phyloP scores from a whole-genome alignment of 2,888 invertebrate genomes.

The Eilema griseolum region DNA sequence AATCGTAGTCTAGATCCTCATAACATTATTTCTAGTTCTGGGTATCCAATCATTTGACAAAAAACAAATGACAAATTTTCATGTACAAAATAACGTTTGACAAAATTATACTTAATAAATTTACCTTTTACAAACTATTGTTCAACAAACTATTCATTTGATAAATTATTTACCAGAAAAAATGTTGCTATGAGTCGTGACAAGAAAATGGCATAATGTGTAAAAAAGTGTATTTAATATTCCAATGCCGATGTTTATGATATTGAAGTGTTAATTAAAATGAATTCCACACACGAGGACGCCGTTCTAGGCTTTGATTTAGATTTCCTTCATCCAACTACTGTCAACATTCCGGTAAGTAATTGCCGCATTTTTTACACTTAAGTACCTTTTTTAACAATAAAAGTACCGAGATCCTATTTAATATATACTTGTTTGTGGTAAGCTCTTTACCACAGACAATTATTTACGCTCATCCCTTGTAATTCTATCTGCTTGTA shows the following conservation, averaged over 20 bases:
- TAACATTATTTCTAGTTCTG: slow-evolving; percentile 1
- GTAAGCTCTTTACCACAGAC: slow-evolving; percentile 9
- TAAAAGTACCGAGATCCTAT: too few species aligned
- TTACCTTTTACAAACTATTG: too few species aligned
- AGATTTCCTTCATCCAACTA: slow-evolving; percentile 61
- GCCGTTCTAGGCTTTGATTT: slow-evolving; percentile 69
- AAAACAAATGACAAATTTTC: slow-evolving; percentile 17
- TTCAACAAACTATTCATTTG: too few species aligned
- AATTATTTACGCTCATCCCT: slow-evolving; percentile 17
- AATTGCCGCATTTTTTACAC: too few species aligned
- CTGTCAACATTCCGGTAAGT: slow-evolving; percentile 63
- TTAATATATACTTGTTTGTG: background rate
- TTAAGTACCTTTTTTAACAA: too few species aligned
- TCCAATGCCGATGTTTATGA: background rate
- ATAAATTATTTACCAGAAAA: too few species aligned
- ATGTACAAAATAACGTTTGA: too few species aligned
- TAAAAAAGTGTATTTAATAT: slow-evolving; percentile 24
- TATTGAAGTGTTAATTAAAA: slow-evolving; percentile 26
- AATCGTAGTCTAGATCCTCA: background rate
- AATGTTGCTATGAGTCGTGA: too few species aligned
- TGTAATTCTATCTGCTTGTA: slow-evolving; percentile 19
- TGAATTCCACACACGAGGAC: slow-evolving; percentile 43
- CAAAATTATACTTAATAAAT: too few species aligned
- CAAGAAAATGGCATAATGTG: slow-evolving; percentile 24
- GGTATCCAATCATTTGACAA: too few species aligned